These are phyloP conservation scores for Pleuronectes platessa DNA, from an alignment of 2,113 vertebrate genomes.

Conservation along the genomic window DNA sequence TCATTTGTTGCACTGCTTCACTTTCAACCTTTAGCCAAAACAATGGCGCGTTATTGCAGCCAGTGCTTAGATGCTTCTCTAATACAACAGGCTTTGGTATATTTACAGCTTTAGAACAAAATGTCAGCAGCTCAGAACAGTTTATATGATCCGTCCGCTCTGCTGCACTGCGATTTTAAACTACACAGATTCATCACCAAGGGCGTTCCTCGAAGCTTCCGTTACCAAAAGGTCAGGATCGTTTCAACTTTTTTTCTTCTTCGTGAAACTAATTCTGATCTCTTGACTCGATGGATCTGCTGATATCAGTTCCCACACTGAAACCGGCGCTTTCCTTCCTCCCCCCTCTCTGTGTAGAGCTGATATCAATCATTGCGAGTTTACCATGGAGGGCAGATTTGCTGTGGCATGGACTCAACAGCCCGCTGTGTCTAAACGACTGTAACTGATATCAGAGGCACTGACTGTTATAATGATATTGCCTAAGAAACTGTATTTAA, in stretches of 20 bases:
- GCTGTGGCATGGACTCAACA: neutral
- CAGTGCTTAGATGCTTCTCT: neutral
- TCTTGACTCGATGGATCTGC: neutral
- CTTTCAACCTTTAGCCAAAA: too few relatives aligned
- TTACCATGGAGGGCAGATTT: neutral
- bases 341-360: neutral
- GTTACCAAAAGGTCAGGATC: neutral
- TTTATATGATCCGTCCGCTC: neutral
- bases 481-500: neutral
- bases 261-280: neutral
- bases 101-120: slow-evolving; percentile 1
- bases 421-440: neutral
- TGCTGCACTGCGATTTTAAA: neutral
- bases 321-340: neutral
- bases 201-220: neutral
- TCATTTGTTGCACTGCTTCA: too few relatives aligned
- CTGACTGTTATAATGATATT: neutral
- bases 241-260: neutral
- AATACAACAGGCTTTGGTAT: neutral
- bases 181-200: slow-evolving; percentile 4
- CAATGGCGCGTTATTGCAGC: neutral
- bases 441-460: slow-evolving; percentile 9
- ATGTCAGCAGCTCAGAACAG: neutral
- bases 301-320: neutral
- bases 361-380: neutral